Evolutionary conservation across 1,140 invertebrate species (phyloP), one percentile per base, ranked within the genome.

Genomic region (Penaeus vannamei): DNA sequence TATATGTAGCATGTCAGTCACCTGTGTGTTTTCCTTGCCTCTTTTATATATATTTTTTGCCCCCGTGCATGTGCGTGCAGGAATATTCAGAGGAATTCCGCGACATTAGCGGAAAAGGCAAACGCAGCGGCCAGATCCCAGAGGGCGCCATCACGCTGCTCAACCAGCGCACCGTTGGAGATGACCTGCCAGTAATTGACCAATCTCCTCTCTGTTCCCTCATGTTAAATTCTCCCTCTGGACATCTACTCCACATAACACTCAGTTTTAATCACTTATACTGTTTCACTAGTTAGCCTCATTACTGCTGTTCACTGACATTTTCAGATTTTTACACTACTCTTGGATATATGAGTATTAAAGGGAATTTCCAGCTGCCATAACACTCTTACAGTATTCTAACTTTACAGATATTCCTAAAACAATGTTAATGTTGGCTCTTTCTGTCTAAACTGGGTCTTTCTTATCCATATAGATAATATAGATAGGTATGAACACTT

Each of bases 11-110:
- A 53, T 53, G 53, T 53, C 53, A 53, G 53, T 89, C 64, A 81
- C 36, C 61, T 76, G 32, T 42, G 36, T 76, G 36, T 77, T 29
- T 66, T 42, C 42, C 80, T 86, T 46, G 36, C 60, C 60, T 36
- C 26, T 29, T 66, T 36, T 83, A 53, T 23, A 23, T 29, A 26
- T 53, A 19, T 53, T 61, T 60, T 69, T 32, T 62, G 61, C 62
- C 29, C 76, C n/a, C 85, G 62, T 46, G 60, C 32, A 61, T 85
- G 85, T 83, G 85, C 61, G 87, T 93, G 92, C 95, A 98, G 97
- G 97, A 98, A 94, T 98, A 98, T 94, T 97, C 96, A 91, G 97
- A 98, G 95, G 97, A 98, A 94, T 98, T 98, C 94, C 95, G 97
- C 92, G 97, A 98, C 94, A 98, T 98, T 94, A 93, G 94, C 89